Conservation (phyloP, 2,888 invertebrate species). For the Conistra vaccinii region DNA sequence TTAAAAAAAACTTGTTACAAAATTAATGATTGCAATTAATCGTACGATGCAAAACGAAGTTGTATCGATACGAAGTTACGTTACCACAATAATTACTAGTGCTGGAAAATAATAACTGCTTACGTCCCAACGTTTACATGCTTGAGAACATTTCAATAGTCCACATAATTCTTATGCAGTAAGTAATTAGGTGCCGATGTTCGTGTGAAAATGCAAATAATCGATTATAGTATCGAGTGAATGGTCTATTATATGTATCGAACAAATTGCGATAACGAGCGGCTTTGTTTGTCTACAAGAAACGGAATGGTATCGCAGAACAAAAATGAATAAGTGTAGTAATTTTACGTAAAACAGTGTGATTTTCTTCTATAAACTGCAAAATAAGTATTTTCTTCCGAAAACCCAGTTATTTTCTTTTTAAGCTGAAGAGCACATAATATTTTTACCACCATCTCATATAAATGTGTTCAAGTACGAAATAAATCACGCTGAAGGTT, state of each 20-base stretch:
- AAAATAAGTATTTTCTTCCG: background rate
- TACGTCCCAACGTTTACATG: slow-evolving; percentile 40
- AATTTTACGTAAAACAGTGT: background rate
- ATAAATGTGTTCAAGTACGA: slow-evolving; percentile 39
- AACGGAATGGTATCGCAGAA: background rate
- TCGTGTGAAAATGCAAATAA: slow-evolving; percentile 52
- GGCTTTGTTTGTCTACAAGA: slow-evolving; percentile 33
- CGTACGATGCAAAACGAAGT: slow-evolving; percentile 14
- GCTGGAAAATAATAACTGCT: slow-evolving; percentile 36
- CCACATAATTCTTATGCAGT: slow-evolving; percentile 35
- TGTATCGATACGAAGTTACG: slow-evolving; percentile 12
- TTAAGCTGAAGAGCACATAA: background rate
- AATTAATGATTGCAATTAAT: slow-evolving; percentile 12
- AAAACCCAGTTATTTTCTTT: slow-evolving; percentile 10
- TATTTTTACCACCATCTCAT: slow-evolving; percentile 42
- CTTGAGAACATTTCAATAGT: slow-evolving; percentile 43
- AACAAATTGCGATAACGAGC: slow-evolving; percentile 42
- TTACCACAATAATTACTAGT: slow-evolving; percentile 25
- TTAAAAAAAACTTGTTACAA: background rate
- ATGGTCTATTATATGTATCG: slow-evolving; percentile 26
- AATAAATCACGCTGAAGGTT: slow-evolving; percentile 54
- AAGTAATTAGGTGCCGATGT: slow-evolving; percentile 46
- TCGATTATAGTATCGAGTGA: slow-evolving; percentile 30
- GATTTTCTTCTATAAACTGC: background rate
- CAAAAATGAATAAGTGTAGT: background rate